phyloP scores from a whole-genome alignment of 1,140 invertebrate species.

The Heliconius nattereri region DNA sequence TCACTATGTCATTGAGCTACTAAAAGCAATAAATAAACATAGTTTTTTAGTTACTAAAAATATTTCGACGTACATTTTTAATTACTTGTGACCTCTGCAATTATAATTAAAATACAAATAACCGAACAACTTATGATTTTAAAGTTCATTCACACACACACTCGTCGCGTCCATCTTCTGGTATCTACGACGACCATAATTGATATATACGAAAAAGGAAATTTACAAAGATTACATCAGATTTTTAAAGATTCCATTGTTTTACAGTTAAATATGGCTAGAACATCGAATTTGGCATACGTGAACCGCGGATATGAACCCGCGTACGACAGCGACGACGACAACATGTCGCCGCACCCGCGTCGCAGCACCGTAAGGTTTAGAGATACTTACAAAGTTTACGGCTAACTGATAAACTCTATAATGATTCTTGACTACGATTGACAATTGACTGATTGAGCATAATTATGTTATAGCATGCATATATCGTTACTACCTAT shows the following conservation, averaged over 20 bases:
- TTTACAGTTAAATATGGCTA: conserved; percentile 55
- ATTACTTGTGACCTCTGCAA: too few relatives aligned
- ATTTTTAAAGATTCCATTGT: background rate
- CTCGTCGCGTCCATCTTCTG: too few relatives aligned
- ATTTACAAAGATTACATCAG: background rate
- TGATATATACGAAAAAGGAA: background rate
- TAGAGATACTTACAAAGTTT: conserved; percentile 42
- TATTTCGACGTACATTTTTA: background rate
- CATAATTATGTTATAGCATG: background rate
- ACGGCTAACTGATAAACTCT: conserved; percentile 3
- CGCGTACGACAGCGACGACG: conserved; percentile 80
- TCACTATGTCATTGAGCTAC: background rate
- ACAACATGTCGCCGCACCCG: conserved; percentile 49
- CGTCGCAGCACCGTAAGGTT: conserved; percentile 65
- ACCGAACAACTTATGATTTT: too few relatives aligned
- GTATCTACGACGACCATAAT: too few relatives aligned
- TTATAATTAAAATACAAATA: too few relatives aligned
- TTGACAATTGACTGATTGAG: background rate
- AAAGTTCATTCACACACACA: too few relatives aligned
- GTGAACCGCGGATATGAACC: conserved; percentile 83
- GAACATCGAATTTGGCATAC: conserved; percentile 70
- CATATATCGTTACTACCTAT: too few relatives aligned
- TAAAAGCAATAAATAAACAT: too few relatives aligned
- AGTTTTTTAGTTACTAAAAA: too few relatives aligned
- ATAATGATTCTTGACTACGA: background rate